Evolutionary conservation across 2,113 vertebrate genomes (phyloP).

Genomic region (Cranoglanis bouderius): DNA sequence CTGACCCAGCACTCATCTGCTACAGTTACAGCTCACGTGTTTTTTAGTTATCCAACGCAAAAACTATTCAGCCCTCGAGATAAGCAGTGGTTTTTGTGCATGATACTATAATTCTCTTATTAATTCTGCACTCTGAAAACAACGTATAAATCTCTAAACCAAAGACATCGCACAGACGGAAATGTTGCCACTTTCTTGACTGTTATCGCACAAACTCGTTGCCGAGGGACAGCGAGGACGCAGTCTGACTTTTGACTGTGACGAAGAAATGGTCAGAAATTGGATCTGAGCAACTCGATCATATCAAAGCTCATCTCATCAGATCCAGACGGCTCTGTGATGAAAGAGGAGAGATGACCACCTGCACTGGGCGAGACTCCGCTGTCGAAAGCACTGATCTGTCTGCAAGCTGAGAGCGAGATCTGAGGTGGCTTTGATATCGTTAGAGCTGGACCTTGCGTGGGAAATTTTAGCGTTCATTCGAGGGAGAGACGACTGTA

Average conservation of each 20-base stretch:
- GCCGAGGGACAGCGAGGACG: neutral
- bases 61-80: too few relatives aligned
- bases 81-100: too few relatives aligned
- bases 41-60: too few relatives aligned
- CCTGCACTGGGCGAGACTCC: constrained; percentile 28
- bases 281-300: constrained; percentile 39
- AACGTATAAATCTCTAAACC: neutral
- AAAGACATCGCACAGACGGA: neutral
- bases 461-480: neutral
- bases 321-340: constrained; percentile 40
- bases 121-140: neutral
- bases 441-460: neutral
- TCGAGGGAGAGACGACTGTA: neutral
- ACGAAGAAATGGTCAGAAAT: constrained; percentile 37
- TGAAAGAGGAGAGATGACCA: constrained; percentile 49
- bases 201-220: neutral
- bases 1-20: neutral
- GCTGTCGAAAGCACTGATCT: neutral
- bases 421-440: constrained; percentile 33
- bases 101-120: neutral
- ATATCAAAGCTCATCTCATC: constrained; percentile 50
- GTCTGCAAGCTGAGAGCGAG: neutral
- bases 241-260: neutral
- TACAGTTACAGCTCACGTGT: neutral
- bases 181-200: neutral